A percentile compares a stretch with the other conserved stretches of the same genome.
Conservation (phyloP, 2,113 vertebrate genomes). For the Actinemys pallida region DNA sequence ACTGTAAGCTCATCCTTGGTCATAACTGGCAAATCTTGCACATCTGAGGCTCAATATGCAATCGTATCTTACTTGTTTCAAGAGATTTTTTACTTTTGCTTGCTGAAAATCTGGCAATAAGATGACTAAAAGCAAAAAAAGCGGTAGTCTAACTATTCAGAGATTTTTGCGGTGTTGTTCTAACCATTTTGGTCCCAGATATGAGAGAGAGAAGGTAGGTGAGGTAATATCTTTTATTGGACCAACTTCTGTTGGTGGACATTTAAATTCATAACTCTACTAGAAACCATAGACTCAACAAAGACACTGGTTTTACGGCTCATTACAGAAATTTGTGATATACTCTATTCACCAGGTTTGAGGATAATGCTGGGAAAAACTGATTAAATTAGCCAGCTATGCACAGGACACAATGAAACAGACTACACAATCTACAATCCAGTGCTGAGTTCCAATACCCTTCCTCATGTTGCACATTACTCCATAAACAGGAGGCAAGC, state of each 20-base stretch:
- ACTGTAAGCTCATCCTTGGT: neutral
- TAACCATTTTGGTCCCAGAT: neutral
- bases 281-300: neutral
- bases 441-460: too few species aligned
- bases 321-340: neutral
- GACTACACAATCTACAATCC: neutral
- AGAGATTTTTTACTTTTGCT: conserved; percentile 19
- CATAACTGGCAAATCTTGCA: neutral
- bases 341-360: neutral
- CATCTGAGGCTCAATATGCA: conserved; percentile 10
- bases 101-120: conserved; percentile 36
- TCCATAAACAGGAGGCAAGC: neutral
- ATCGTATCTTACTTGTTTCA: neutral
- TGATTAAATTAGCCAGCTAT: neutral
- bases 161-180: neutral
- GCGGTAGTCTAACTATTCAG: neutral
- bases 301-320: neutral
- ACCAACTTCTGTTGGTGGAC: neutral
- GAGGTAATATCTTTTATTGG: neutral
- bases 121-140: neutral
- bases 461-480: too few species aligned
- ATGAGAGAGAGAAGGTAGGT: neutral
- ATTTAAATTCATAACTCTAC: neutral
- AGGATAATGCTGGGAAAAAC: neutral
- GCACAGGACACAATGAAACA: neutral